Evolutionary conservation across 2,797 vertebrate species (phyloP), one percentile per base, ranked within the genome.

Genomic region (Erethizon dorsatum): DNA sequence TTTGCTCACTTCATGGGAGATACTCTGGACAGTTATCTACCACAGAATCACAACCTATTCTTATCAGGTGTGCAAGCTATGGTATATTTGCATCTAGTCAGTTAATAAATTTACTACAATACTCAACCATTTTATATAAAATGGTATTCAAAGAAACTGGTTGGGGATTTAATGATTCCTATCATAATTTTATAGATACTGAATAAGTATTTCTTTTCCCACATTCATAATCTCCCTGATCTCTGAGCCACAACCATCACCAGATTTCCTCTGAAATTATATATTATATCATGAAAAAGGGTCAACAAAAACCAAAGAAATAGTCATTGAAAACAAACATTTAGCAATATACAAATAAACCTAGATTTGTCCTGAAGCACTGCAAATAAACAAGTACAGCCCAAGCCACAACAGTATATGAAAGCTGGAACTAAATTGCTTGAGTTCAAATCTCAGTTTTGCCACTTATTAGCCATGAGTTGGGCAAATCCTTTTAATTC

Each of bases 391-490:
- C 50, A 83, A 91, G 10, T 73, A 2, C 18, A 84, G 45, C 3
- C 31, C 15, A 96, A 84, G 4, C 24, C 24, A 63, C 7, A 71
- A n/a, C 37, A 56, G 3, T 92, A 45, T 87, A 94, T 90, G 47
- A 83, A 93, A 90, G 7, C 18, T 75, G 12, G 13, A 88, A 83
- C 17, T 9, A 93, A 88, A 69, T 11, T 78, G 5, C 10, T 13
- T 94, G 7, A 0, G 15, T 87, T 95, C 37, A 93, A 80, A 84
- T 65, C 7, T 65, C 95, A 28, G 1, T 52, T 95, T 61, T 95
- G 18, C 17, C 85, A 83, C 0, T 69, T 41, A 88, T 9, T 24
- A 89, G 45, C 50, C 82, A 20, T 41, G 47, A 95, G 4, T 77
- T 82, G 52, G 31, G 33, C 2, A 88, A 93, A 54, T 88, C 69